Base-by-base conservation (phyloP, 2,113 vertebrate species). In the Tenebrosternarchus preto region DNA sequence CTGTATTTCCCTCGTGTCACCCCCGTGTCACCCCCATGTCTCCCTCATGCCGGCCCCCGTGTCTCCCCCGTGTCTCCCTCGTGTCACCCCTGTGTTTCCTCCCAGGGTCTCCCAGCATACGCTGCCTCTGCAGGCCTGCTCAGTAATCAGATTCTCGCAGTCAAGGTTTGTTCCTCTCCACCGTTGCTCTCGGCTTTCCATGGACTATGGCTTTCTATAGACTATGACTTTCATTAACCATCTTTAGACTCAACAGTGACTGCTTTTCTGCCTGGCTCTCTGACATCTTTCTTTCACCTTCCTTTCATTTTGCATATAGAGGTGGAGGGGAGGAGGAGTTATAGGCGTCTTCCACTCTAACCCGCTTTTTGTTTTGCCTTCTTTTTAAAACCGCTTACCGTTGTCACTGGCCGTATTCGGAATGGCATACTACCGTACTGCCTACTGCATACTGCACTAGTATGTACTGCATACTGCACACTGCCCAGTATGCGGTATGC, bases 71-170 rank as follows among this genome's bases (percentile, higher is more conserved):
- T 77, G 29, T 53, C 17, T 71, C 31, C 59, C 74, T 53, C 31
- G 24, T 50, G 20, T 25, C 57, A 39, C 46, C 69, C 36, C 24
- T 73, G 24, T 22, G 31, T 56, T 55, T 78, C 56, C 59, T 78
- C 53, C 27, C 78, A 83, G 86, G 86, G 86, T 33, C 86, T 76
- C 63, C 75, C 78, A 55, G 77, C 80, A 27, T 68, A 73, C n/a
- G 19, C 67, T 46, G 69, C 71, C 69, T 88, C 82, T 39, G 84
- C 86, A 78, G 85, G 83, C 43, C 80, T 85, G 9, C 84, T 83
- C 80, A 90, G 82, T 83, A 90, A 89, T 83, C 88, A 89, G 82
- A 90, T 88, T 80, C 85, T 88, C 73, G 82, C 86, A 20, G 86
- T 86, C 43, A 85, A 88, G 84, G 86, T 86, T 80, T 85, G 85